phyloP scores from a whole-genome alignment of 2,888 invertebrate species.

The Stictocephala bisonia region DNA sequence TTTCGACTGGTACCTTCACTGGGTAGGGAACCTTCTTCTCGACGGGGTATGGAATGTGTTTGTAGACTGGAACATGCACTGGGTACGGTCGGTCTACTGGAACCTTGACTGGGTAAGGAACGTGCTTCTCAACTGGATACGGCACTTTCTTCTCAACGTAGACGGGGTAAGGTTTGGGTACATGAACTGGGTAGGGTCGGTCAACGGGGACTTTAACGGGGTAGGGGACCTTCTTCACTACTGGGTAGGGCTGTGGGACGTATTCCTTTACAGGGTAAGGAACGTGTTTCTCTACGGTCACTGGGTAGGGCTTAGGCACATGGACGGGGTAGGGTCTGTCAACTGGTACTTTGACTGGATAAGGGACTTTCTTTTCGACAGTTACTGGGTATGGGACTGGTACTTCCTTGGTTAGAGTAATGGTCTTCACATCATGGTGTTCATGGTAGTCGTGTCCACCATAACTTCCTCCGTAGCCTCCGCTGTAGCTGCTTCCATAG shows the following conservation, averaged over 20 bases:
- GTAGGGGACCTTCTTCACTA: constrained; percentile 66
- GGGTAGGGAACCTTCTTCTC: constrained; percentile 76
- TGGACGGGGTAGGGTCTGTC: constrained; percentile 73
- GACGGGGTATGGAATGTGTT: constrained; percentile 71
- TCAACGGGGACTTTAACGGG: constrained; percentile 75
- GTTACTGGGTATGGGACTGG: constrained; percentile 78
- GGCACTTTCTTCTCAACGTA: constrained; percentile 81
- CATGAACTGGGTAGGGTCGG: constrained; percentile 68
- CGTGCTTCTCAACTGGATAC: constrained; percentile 76
- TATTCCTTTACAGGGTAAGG: constrained; percentile 77
- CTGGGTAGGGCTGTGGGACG: constrained; percentile 65
- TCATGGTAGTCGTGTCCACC: constrained; percentile 65
- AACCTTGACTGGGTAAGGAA: constrained; percentile 75
- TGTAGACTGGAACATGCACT: constrained; percentile 73
- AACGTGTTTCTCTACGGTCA: constrained; percentile 66
- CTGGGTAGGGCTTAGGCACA: constrained; percentile 80
- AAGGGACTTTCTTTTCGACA: constrained; percentile 70
- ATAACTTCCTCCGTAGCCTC: constrained; percentile 59
- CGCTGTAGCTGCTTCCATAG: constrained; percentile 57
- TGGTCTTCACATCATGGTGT: constrained; percentile 76
- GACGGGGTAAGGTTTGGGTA: constrained; percentile 82
- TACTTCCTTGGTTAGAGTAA: constrained; percentile 77
- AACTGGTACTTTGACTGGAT: constrained; percentile 73
- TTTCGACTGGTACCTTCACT: constrained; percentile 77
- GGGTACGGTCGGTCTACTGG: constrained; percentile 77